These are phyloP conservation scores for Hestina assimilis DNA, from an alignment of 1,140 invertebrate genomes.

Conservation along the genomic window DNA sequence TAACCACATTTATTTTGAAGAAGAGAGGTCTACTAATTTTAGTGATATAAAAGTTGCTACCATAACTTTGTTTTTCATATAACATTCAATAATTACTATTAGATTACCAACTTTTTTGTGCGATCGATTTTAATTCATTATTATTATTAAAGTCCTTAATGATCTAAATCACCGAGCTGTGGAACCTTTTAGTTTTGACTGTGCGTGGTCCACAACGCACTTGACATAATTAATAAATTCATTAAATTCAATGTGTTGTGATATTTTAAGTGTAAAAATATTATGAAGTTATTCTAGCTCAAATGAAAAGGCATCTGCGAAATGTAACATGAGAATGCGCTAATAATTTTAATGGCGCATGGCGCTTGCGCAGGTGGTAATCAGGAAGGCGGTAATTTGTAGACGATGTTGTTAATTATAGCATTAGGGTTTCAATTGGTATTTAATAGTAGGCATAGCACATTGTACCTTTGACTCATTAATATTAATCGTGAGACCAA, in stretches of 20 bases:
- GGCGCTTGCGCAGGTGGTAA: not conserved
- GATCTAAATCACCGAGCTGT: too few species aligned
- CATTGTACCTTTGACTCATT: not conserved
- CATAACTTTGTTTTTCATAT: too few species aligned
- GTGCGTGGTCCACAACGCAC: too few species aligned
- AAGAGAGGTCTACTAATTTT: too few species aligned
- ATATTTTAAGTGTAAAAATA: too few species aligned
- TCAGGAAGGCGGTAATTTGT: slow-evolving; percentile 3
- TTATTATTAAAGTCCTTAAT: too few species aligned
- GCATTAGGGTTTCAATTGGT: not conserved
- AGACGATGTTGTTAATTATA: slow-evolving; percentile 1
- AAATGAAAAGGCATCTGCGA: not conserved
- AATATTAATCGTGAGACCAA: not conserved
- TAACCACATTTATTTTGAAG: too few species aligned
- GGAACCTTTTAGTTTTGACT: too few species aligned
- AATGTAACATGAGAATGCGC: not conserved
- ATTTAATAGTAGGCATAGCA: not conserved
- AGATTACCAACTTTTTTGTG: not conserved
- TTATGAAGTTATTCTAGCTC: too few species aligned
- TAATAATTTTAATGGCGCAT: not conserved
- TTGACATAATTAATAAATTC: not conserved
- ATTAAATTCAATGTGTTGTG: not conserved
- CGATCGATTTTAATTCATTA: too few species aligned
- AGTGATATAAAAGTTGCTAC: too few species aligned
- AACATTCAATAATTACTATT: too few species aligned